phyloP scores from a whole-genome alignment of 2,797 vertebrate species.

The Trachops cirrhosus region DNA sequence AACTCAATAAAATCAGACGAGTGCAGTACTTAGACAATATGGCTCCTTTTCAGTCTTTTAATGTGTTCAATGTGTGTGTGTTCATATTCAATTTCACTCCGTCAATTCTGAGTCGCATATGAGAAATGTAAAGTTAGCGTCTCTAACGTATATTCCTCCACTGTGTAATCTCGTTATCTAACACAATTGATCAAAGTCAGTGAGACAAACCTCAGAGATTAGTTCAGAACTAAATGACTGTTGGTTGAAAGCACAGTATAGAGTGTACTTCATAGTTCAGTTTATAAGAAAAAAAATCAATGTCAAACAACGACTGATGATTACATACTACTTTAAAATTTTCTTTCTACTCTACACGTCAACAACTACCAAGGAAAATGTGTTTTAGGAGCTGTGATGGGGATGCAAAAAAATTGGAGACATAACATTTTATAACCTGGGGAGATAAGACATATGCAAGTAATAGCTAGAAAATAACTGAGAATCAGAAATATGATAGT shows the following conservation, averaged over 20 bases:
- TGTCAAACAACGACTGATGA: not conserved
- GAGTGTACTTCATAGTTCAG: not conserved
- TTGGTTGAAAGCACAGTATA: not conserved
- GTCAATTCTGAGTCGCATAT: not conserved
- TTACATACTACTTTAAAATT: not conserved
- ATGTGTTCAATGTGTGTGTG: not conserved
- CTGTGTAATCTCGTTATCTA: not conserved
- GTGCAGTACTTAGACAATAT: not conserved
- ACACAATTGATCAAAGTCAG: not conserved
- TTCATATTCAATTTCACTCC: conserved; percentile 9
- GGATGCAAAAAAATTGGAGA: not conserved
- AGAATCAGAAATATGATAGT: not conserved
- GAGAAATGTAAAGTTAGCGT: not conserved
- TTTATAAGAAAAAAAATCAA: not conserved
- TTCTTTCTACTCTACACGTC: not conserved
- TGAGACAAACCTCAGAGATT: not conserved
- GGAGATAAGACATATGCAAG: not conserved
- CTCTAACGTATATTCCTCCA: not conserved
- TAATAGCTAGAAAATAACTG: conserved; percentile 4
- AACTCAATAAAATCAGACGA: conserved; percentile 27
- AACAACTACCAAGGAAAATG: not conserved
- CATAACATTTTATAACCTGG: not conserved
- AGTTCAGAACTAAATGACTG: not conserved
- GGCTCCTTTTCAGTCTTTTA: not conserved
- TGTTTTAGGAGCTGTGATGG: not conserved